These are phyloP conservation scores for Astropecten irregularis DNA, from an alignment of 53 echinoderm and acorn worm species.

Conservation along the genomic window DNA sequence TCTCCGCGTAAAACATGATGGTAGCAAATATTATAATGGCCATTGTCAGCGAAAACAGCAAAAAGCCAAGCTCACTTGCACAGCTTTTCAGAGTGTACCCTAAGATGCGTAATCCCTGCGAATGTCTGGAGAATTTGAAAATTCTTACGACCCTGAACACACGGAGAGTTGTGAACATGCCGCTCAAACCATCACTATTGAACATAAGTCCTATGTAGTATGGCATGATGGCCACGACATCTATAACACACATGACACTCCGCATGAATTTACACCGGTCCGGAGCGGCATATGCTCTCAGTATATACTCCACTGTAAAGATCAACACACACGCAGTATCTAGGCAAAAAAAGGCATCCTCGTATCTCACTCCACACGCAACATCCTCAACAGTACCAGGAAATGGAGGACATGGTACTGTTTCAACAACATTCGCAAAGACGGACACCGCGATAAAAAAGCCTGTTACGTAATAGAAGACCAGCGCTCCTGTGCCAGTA, in stretches of 20 bases:
- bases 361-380: constrained; percentile 84
- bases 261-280: constrained; percentile 92
- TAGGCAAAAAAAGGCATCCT: constrained; percentile 88
- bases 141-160: constrained; percentile 99
- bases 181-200: constrained; percentile 89
- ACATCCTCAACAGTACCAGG: constrained; percentile 85
- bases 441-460: constrained; percentile 99
- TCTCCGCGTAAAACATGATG: constrained; percentile 98
- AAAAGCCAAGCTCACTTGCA: constrained; percentile 99
- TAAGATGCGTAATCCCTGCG: constrained; percentile 97
- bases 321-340: constrained; percentile 98
- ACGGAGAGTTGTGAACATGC: constrained; percentile 97
- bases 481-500: constrained; percentile 81
- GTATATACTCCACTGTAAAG: constrained; percentile 95
- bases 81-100: constrained; percentile 99
- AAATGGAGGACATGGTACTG: constrained; percentile 84
- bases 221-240: constrained; percentile 97
- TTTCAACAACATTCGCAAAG: constrained; percentile 90
- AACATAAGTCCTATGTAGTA: constrained; percentile 96
- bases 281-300: constrained; percentile 92
- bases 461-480: constrained; percentile 97
- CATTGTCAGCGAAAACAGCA: constrained; percentile 97
- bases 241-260: constrained; percentile 97
- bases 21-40: constrained; percentile 99
- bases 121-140: constrained; percentile 99